A percentile compares a stretch with the other conserved stretches of the same genome.
These are phyloP conservation scores for Myiotriccus ornatus DNA, from an alignment of 2,797 vertebrate species.

Conservation along the genomic window DNA sequence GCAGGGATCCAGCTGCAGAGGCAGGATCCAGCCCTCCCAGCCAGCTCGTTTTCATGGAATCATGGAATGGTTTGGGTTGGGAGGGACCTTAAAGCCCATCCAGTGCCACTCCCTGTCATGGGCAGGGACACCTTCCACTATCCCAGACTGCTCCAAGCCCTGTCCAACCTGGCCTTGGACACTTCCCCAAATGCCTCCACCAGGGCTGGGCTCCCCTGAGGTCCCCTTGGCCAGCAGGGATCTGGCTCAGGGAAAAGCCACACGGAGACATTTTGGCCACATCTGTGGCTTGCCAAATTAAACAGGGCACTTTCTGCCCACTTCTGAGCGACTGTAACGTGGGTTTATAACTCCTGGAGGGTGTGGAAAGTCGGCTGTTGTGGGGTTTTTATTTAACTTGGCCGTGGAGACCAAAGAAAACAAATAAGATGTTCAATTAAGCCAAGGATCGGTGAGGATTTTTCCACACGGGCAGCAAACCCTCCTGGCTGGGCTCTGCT, in stretches of 20 bases:
- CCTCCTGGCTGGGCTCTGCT: neutral
- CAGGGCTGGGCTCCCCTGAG: neutral
- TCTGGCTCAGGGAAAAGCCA: neutral
- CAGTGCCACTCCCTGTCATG: neutral
- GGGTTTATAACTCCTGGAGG: neutral
- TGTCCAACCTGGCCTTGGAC: fast-evolving
- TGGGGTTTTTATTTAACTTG: neutral
- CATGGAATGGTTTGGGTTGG: neutral
- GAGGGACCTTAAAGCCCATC: neutral
- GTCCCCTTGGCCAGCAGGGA: fast-evolving
- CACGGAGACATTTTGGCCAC: fast-evolving
- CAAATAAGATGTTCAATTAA: neutral
- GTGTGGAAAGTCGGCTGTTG: neutral
- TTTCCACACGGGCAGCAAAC: neutral
- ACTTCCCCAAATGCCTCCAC: fast-evolving
- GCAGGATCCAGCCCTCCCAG: neutral
- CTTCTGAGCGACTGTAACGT: fast-evolving
- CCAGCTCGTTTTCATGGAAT: neutral
- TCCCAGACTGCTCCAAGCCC: neutral
- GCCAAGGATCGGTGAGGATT: neutral
- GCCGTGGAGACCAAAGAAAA: neutral
- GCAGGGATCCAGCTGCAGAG: neutral
- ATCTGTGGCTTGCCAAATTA: neutral
- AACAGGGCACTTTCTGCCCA: neutral
- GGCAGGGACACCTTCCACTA: neutral